Conservation (phyloP, 1,140 invertebrate species). For the Leguminivora glycinivorella region DNA sequence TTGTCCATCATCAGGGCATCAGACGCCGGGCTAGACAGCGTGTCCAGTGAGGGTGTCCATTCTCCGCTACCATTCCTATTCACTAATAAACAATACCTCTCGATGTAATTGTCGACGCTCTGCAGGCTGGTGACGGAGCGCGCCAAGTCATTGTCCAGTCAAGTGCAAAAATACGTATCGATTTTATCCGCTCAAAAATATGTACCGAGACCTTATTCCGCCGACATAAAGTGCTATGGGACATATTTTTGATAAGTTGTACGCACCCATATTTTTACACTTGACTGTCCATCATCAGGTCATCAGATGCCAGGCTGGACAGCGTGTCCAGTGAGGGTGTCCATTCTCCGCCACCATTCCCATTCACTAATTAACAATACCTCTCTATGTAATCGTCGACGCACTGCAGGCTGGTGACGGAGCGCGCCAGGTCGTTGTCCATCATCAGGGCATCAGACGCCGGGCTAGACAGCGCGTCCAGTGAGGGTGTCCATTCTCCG, state of each 20-base stretch:
- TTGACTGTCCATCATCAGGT: too few relatives aligned
- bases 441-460: slow-evolving; percentile 91
- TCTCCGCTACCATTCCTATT: slow-evolving; percentile 57
- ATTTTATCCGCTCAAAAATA: too few relatives aligned
- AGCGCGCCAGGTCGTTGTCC: slow-evolving; percentile 85
- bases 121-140: slow-evolving; percentile 80
- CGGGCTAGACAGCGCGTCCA: slow-evolving; percentile 88
- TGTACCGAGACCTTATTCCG: too few relatives aligned
- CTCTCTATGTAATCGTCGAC: slow-evolving; percentile 85
- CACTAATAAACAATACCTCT: slow-evolving; percentile 74
- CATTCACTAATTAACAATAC: too few relatives aligned
- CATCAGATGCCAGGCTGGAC: too few relatives aligned
- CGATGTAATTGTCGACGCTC: slow-evolving; percentile 85
- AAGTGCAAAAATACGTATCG: too few relatives aligned
- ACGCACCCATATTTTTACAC: too few relatives aligned
- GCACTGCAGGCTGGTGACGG: slow-evolving; percentile 82
- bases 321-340: too few relatives aligned
- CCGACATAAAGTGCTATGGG: too few relatives aligned
- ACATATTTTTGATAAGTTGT: too few relatives aligned
- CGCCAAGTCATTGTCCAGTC: slow-evolving; percentile 88
- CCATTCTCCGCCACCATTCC: slow-evolving; percentile 65
- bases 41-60: slow-evolving; percentile 84
- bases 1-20: slow-evolving; percentile 92
- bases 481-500: slow-evolving; percentile 81
- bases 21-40: slow-evolving; percentile 88